Percentiles rank a stretch among this genome's conserved stretches.
Evolutionary conservation across 2,797 vertebrate genomes (phyloP).

Genomic region (Malacoctenus gilli): DNA sequence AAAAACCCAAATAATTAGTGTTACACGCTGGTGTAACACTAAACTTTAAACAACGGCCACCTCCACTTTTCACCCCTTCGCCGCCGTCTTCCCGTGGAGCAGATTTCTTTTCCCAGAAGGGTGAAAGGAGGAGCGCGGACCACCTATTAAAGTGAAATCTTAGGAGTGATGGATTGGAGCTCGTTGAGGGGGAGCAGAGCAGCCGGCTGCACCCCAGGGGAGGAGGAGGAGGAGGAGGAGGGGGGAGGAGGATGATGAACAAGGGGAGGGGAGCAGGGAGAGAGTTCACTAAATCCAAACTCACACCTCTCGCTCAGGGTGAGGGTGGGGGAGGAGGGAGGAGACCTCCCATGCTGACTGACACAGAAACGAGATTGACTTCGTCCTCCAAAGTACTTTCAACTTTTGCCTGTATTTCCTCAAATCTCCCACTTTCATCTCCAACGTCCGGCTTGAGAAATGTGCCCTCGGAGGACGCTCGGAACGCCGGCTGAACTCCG

Average conservation of each 20-base stretch:
- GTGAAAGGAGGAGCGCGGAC: slow-evolving; percentile 73
- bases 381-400: slow-evolving; percentile 53
- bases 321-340: slow-evolving; percentile 29
- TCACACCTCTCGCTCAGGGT: slow-evolving; percentile 69
- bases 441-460: slow-evolving; percentile 31
- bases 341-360: slow-evolving; percentile 75
- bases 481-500: slow-evolving; percentile 9
- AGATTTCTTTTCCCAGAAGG: slow-evolving; percentile 57
- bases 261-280: slow-evolving; percentile 17
- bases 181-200: slow-evolving; percentile 69
- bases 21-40: no score
- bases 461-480: slow-evolving; percentile 3
- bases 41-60: slow-evolving; percentile 13
- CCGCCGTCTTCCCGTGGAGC: slow-evolving; percentile 32
- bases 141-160: slow-evolving; percentile 81
- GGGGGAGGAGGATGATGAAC: slow-evolving; percentile 6
- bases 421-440: slow-evolving; percentile 57
- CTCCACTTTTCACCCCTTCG: slow-evolving; percentile 30
- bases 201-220: slow-evolving; percentile 65
- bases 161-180: slow-evolving; percentile 82
- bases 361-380: slow-evolving; percentile 53
- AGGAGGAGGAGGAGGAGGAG: slow-evolving; percentile 70
- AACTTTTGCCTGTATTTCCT: slow-evolving; percentile 62
- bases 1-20: no score
- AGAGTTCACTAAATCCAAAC: slow-evolving; percentile 69